Percentiles rank a stretch among this genome's conserved stretches.
Conservation (phyloP, 2,797 vertebrate species). For the Halcyon chelicuti region DNA sequence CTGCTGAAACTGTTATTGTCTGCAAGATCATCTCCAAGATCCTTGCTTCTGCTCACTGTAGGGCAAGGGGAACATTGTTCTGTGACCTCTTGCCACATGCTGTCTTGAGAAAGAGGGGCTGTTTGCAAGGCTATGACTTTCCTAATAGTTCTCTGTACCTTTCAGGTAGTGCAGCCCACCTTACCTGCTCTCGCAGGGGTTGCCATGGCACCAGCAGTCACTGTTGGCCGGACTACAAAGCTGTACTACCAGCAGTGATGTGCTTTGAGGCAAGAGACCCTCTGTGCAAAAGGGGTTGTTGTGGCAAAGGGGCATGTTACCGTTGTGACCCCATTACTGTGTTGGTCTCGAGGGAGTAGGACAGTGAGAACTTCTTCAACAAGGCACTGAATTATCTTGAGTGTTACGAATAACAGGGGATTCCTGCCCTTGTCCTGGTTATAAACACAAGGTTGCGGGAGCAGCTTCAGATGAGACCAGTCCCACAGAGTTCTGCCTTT, state of each 20-base stretch:
- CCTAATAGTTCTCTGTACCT: neutral
- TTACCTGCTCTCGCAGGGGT: neutral
- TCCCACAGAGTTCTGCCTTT: neutral
- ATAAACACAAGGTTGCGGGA: neutral
- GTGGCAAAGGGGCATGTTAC: neutral
- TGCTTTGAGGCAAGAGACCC: neutral
- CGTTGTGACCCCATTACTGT: neutral
- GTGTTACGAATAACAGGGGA: neutral
- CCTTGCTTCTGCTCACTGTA: neutral
- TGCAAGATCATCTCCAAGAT: neutral
- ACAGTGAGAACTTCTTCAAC: neutral
- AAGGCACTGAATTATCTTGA: neutral
- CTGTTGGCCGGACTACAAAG: neutral
- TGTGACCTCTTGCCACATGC: neutral
- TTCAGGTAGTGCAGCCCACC: neutral
- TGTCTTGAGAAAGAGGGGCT: neutral
- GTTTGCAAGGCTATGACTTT: slow-evolving; percentile 15
- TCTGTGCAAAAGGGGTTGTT: neutral
- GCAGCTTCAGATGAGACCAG: neutral
- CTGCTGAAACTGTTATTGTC: neutral
- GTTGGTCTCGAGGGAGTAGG: neutral
- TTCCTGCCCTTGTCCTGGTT: neutral
- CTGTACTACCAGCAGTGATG: neutral
- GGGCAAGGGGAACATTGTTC: neutral
- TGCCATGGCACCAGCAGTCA: neutral